These are phyloP conservation scores for Okapia johnstoni DNA, from an alignment of 2,113 vertebrate species.

Conservation along the genomic window DNA sequence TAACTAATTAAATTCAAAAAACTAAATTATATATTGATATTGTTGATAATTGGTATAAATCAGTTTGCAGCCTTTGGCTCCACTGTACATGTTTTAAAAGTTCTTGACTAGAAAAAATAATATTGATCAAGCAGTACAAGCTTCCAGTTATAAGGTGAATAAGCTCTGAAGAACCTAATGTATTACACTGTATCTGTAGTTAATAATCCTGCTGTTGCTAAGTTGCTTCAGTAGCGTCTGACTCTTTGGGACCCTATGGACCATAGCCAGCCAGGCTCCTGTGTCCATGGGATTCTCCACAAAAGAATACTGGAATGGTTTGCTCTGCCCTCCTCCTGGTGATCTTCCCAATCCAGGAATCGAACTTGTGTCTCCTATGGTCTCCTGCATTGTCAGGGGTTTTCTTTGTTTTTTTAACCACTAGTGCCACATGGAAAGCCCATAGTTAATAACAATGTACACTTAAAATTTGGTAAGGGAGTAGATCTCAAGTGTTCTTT, in stretches of 20 bases:
- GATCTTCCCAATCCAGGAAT: background rate
- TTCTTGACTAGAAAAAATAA: background rate
- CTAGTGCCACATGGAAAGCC: background rate
- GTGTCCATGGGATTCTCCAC: background rate
- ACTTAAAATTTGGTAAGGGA: background rate
- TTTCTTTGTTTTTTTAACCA: background rate
- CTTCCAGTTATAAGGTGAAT: background rate
- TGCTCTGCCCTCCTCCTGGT: background rate
- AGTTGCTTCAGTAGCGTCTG: background rate
- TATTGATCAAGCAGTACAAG: background rate
- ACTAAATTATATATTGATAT: background rate
- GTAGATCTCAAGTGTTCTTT: background rate
- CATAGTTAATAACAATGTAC: background rate
- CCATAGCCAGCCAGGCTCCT: background rate
- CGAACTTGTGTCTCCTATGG: background rate
- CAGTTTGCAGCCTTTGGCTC: background rate
- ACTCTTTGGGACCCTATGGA: background rate
- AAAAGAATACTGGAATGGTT: background rate
- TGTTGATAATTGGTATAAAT: conserved; percentile 15
- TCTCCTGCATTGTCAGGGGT: background rate
- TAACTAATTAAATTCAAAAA: background rate
- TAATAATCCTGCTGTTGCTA: background rate
- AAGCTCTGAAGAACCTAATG: background rate
- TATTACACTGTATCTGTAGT: background rate
- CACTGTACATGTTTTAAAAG: background rate